Evolutionary conservation across 2,888 invertebrate species (phyloP).

Genomic region (Philaethria dido): DNA sequence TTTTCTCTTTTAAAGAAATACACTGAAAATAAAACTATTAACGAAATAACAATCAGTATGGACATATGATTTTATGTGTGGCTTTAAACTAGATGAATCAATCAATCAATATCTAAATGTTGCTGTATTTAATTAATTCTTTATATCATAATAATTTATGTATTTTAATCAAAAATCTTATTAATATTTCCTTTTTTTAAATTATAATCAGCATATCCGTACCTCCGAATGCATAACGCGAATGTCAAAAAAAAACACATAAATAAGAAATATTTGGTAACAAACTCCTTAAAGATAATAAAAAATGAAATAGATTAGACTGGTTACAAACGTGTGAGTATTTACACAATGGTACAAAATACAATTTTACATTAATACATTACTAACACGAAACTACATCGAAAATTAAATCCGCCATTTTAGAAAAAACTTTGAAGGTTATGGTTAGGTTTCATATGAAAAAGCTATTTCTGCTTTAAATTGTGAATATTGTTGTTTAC

Average conservation of each 20-base stretch:
- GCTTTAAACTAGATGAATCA: too few relatives aligned
- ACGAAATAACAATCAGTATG: too few relatives aligned
- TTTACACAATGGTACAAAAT: slow-evolving; percentile 65
- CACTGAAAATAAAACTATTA: too few relatives aligned
- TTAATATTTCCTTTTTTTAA: too few relatives aligned
- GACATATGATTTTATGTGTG: too few relatives aligned
- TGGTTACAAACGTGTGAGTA: slow-evolving; percentile 63
- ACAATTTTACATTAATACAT: slow-evolving; percentile 59
- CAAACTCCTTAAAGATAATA: slow-evolving; percentile 72
- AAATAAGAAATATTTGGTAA: slow-evolving; percentile 83
- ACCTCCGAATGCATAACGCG: slow-evolving; percentile 47
- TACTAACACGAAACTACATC: slow-evolving; percentile 63
- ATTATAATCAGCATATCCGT: slow-evolving; percentile 39
- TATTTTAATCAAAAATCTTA: too few relatives aligned
- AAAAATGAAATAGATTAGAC: slow-evolving; percentile 54
- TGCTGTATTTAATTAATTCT: too few relatives aligned
- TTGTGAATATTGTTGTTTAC: neutral
- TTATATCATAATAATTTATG: too few relatives aligned
- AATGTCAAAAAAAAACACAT: slow-evolving; percentile 57
- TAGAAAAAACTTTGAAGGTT: neutral
- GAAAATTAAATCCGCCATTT: slow-evolving; percentile 26
- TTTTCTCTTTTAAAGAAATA: too few relatives aligned
- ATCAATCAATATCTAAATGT: too few relatives aligned
- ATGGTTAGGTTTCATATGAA: neutral
- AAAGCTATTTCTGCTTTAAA: slow-evolving; percentile 4